These are phyloP conservation scores for Scarus forsteni DNA, from an alignment of 2,797 vertebrate species.

Conservation along the genomic window DNA sequence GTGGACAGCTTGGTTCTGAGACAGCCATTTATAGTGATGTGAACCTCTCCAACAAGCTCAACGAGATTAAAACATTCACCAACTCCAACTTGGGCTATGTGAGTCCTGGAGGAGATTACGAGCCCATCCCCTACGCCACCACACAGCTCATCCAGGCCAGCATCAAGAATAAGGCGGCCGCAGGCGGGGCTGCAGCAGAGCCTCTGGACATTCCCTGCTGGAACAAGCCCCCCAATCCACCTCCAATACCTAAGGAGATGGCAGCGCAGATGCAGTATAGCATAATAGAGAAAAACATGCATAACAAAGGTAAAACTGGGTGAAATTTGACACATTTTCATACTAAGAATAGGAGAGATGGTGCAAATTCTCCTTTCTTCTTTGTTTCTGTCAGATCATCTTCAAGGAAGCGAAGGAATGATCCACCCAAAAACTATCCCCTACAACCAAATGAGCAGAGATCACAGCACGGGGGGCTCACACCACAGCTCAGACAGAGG, in stretches of 20 bases:
- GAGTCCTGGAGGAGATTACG: constrained; percentile 87
- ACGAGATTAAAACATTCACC: constrained; percentile 96
- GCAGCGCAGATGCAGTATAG: constrained; percentile 90
- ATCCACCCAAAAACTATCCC: constrained; percentile 87
- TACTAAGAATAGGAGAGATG: not conserved
- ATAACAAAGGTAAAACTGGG: constrained; percentile 88
- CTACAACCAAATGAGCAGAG: constrained; percentile 89
- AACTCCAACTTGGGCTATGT: constrained; percentile 92
- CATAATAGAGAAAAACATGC: constrained; percentile 92
- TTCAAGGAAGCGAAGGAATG: constrained; percentile 85
- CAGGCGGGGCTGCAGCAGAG: constrained; percentile 84
- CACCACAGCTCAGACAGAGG: constrained; percentile 95
- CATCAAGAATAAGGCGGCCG: constrained; percentile 81
- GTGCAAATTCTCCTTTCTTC: not conserved
- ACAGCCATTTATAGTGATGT: constrained; percentile 94
- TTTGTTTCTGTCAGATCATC: constrained; percentile 67
- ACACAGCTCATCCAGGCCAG: constrained; percentile 95
- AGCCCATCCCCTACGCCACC: constrained; percentile 95
- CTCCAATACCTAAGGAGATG: constrained; percentile 87
- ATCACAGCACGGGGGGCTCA: constrained; percentile 91
- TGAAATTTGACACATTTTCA: not conserved
- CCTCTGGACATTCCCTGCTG: constrained; percentile 86
- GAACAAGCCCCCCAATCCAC: constrained; percentile 89
- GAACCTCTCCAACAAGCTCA: constrained; percentile 95
- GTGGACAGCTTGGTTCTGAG: constrained; percentile 91